Percentiles rank a stretch among this genome's conserved stretches.
Conservation (phyloP, 2,113 vertebrate genomes). For the Cebidichthys violaceus region DNA sequence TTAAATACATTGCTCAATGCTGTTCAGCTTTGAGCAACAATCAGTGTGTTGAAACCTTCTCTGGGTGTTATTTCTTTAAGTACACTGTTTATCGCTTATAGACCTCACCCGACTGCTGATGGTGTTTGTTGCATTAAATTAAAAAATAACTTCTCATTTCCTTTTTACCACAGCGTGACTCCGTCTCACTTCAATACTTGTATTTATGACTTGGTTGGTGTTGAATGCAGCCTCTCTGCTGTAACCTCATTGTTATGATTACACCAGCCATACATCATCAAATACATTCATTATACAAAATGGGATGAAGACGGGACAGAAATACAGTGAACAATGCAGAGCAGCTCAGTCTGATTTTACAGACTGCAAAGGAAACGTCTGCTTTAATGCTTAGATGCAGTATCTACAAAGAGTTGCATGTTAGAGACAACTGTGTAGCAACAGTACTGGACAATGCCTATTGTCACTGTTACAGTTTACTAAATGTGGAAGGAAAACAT, state of each 20-base stretch:
- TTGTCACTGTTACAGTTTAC: background rate
- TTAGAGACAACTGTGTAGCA: background rate
- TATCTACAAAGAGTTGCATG: background rate
- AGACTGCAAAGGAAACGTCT: conserved; percentile 33
- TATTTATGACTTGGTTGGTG: conserved; percentile 50
- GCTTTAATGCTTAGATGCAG: background rate
- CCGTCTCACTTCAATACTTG: conserved; percentile 55
- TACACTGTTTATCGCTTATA: background rate
- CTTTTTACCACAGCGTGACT: conserved; percentile 28
- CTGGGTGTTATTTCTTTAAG: too few species aligned
- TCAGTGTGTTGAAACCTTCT: background rate
- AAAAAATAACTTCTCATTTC: conserved; percentile 12
- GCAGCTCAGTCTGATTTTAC: background rate
- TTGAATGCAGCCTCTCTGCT: conserved; percentile 28
- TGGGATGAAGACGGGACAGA: background rate
- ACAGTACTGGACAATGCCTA: background rate
- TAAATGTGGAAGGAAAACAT: background rate
- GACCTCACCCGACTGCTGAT: background rate
- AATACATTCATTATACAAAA: conserved; percentile 6
- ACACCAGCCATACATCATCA: conserved; percentile 52
- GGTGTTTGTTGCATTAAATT: conserved; percentile 11
- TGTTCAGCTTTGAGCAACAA: background rate
- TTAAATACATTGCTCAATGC: background rate
- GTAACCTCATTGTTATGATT: conserved; percentile 50
- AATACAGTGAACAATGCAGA: background rate